Evolutionary conservation across 2,888 invertebrate genomes (phyloP), one percentile per base, ranked within the genome.

Genomic region (Epinotia ramella): DNA sequence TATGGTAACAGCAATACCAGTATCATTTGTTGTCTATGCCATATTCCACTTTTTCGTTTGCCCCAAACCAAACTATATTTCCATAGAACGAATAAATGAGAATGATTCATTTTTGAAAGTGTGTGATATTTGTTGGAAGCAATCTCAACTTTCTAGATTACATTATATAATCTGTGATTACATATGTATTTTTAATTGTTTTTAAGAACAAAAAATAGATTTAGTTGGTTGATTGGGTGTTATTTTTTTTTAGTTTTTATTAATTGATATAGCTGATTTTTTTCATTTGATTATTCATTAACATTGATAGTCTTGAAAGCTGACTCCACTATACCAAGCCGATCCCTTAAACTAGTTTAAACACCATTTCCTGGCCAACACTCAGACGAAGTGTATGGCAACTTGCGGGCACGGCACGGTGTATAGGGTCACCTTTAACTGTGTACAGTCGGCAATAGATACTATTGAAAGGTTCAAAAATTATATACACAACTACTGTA

Each of bases 121-220:
- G 53, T 53, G 53, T 53, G 53, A 53, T n/a, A 53, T n/a, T 53
- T 53, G 49, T 59, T 44, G 44, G 44, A 68, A 57, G 11, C 16
- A 44, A 44, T 68, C 68, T 68, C 57, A 57, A 40, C 7, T 57
- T 44, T 57, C 16, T 20, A 16, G 18, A 68, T 13, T 69, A 69
- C 46, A 60, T 56, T 9, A 24, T 69, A 46, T 60, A 46, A 69
- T 82, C 85, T 87, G 86, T 87, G 86, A 86, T 87, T 81, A 64
- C 71, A 68, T 44, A 67, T 73, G 64, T 72, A 64, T 73, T 73
- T 63, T 49, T 33, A 62, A 57, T 62, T 66, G 69, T 79, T 78
- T 81, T 78, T 81, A 80, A 80, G 78, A 70, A 76, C 79, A 81
- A 80, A n/a, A n/a, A 46, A 74, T 78, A 77, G 63, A 77, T 57